Evolutionary conservation across 2,113 vertebrate species (phyloP), one percentile per base, ranked within the genome.

Genomic region (Sphaerodactylus townsendi): DNA sequence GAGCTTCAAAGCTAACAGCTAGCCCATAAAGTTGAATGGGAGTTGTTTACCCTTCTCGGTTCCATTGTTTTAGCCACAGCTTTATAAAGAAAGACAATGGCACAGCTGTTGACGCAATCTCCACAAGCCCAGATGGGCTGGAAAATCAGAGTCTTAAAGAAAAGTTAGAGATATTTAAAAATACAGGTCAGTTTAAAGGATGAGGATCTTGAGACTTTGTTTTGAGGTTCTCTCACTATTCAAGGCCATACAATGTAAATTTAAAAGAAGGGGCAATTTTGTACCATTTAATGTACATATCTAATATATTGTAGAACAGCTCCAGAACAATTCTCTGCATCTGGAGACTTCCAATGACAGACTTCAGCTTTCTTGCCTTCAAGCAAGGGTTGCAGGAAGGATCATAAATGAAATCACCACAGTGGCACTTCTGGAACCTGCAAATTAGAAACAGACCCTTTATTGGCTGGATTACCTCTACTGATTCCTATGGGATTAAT

Each of bases 1-100:
- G 91, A 92, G 91, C 93, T 94, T 94, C 93, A 95, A 94, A 95
- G 91, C 93, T 95, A 94, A 95, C 94, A 93, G 90, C 90, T 90
- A 90, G 88, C 91, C 92, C 88, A 93, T 89, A 90, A 93, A 93
- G 92, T 92, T 94, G 92, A 94, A 94, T 95, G 91, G 88, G 85
- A 91, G 84, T 88, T 93, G 92, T 94, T 92, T 92, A 93, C 88
- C 87, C 93, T 93, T 94, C 92, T 91, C 86, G 90, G 88, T 86
- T 85, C 92, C 91, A 92, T 95, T 95, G 94, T 95, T 95, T 93
- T 90, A 92, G 87, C 89, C 87, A 92, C 92, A 73, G 85, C 85
- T 92, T 92, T 85, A 86, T 90, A 83, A 89, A 94, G n/a, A 89
- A 93, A 94, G 93, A 91, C 91, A 93, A 92, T 87, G 90, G 92